Evolutionary conservation across 1,140 invertebrate species (phyloP).

Genomic region (Hycleus cichorii): DNA sequence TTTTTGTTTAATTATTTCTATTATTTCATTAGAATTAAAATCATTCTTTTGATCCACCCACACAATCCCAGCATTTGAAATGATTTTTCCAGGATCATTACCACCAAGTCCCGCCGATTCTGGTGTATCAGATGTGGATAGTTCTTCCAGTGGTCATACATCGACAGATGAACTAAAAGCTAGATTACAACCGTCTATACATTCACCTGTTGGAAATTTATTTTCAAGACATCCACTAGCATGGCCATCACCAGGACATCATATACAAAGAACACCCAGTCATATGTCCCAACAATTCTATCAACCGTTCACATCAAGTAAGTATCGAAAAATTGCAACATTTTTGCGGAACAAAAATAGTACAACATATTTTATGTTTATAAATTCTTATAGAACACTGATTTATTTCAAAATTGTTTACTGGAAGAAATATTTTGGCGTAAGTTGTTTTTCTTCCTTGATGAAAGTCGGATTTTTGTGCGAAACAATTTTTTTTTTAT

Average conservation of each 20-base stretch:
- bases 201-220: constrained; percentile 34
- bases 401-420: too few relatives aligned
- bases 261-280: constrained; percentile 19
- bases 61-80: too few relatives aligned
- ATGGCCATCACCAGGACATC: constrained; percentile 26
- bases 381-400: background rate
- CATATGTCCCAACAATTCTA: constrained; percentile 35
- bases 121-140: constrained; percentile 94
- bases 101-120: constrained; percentile 95
- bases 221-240: constrained; percentile 30
- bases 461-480: background rate
- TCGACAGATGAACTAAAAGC: constrained; percentile 81
- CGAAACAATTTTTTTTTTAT: constrained; percentile 17
- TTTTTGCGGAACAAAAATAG: background rate
- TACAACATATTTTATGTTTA: background rate
- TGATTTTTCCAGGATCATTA: constrained; percentile 64
- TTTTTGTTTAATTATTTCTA: too few relatives aligned
- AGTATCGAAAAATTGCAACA: constrained; percentile 14
- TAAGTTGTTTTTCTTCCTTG: constrained; percentile 3
- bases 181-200: constrained; percentile 48
- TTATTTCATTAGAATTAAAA: too few relatives aligned
- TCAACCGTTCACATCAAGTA: constrained; percentile 32
- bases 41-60: too few relatives aligned
- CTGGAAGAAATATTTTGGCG: background rate
- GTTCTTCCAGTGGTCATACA: constrained; percentile 77